Conservation (phyloP, 2,888 invertebrate species). For the Myathropa florea region DNA sequence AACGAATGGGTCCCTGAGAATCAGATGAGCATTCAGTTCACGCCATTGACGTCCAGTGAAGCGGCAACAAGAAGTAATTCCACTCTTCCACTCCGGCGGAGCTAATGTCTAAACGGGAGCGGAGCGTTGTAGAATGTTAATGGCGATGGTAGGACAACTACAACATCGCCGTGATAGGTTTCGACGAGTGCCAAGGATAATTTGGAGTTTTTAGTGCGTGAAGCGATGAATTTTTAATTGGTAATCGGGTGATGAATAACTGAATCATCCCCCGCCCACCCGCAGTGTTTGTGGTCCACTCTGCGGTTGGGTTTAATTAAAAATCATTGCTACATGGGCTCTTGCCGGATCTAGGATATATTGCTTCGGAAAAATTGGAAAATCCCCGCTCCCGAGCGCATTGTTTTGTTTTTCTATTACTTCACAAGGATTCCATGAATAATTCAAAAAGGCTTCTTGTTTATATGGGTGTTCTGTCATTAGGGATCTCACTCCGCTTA, state of each 20-base stretch:
- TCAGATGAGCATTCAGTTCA: slow-evolving; percentile 65
- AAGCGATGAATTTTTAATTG: slow-evolving; percentile 71
- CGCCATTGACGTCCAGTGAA: slow-evolving; percentile 69
- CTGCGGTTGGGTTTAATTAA: slow-evolving; percentile 56
- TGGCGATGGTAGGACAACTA: slow-evolving; percentile 47
- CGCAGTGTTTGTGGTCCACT: slow-evolving; percentile 2
- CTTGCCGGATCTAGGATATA: slow-evolving; percentile 31
- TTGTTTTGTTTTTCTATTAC: slow-evolving; percentile 42
- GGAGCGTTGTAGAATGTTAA: slow-evolving; percentile 56
- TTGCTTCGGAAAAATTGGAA: slow-evolving; percentile 50
- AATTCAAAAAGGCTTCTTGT: slow-evolving; percentile 65
- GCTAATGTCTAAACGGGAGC: slow-evolving; percentile 61
- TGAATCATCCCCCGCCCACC: neutral
- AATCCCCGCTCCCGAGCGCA: slow-evolving; percentile 53
- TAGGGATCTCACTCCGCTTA: slow-evolving; percentile 44
- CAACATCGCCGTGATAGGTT: slow-evolving; percentile 36
- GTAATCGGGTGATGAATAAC: slow-evolving; percentile 63
- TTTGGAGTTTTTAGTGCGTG: slow-evolving; percentile 70
- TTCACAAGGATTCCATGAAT: slow-evolving; percentile 60
- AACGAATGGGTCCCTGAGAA: slow-evolving; percentile 5
- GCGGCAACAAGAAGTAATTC: slow-evolving; percentile 69
- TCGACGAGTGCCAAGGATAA: slow-evolving; percentile 65
- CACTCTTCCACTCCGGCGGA: slow-evolving; percentile 66
- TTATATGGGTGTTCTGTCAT: slow-evolving; percentile 68
- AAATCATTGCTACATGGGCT: slow-evolving; percentile 13